phyloP scores from a whole-genome alignment of 2,113 vertebrate species.

The Scophthalmus maximus region DNA sequence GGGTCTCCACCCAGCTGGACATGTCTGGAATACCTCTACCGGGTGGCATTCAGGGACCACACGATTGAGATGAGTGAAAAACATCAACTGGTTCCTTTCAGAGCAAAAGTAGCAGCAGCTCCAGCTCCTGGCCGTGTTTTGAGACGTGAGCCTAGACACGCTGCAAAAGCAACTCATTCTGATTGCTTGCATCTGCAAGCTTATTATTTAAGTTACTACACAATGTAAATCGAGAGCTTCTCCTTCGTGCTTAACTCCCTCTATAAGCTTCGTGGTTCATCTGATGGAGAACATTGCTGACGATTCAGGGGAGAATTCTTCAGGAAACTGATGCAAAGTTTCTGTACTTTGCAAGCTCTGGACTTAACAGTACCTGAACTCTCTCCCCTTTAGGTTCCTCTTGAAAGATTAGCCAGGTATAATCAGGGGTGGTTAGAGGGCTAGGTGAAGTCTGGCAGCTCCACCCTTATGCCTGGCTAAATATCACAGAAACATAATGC shows the following conservation, averaged over 20 bases:
- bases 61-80: background rate
- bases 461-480: slow-evolving; percentile 61
- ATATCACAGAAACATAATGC: slow-evolving; percentile 68
- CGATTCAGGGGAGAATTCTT: background rate
- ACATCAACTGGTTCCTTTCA: background rate
- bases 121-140: no score
- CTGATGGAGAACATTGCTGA: background rate
- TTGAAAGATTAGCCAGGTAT: slow-evolving; percentile 45
- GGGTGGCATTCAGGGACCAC: background rate
- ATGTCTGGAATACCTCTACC: background rate
- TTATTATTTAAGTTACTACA: background rate
- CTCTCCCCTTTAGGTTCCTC: slow-evolving; percentile 5
- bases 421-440: slow-evolving; percentile 49
- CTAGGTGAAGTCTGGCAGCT: slow-evolving; percentile 44
- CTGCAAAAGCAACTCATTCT: background rate
- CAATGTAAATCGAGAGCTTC: background rate
- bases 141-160: background rate
- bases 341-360: background rate
- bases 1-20: background rate
- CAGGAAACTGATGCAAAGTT: background rate
- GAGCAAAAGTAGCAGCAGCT: background rate
- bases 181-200: background rate
- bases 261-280: no score
- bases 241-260: background rate
- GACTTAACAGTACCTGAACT: slow-evolving; percentile 3